phyloP scores from a whole-genome alignment of 2,797 vertebrate genomes.

The Mergus octosetaceus region DNA sequence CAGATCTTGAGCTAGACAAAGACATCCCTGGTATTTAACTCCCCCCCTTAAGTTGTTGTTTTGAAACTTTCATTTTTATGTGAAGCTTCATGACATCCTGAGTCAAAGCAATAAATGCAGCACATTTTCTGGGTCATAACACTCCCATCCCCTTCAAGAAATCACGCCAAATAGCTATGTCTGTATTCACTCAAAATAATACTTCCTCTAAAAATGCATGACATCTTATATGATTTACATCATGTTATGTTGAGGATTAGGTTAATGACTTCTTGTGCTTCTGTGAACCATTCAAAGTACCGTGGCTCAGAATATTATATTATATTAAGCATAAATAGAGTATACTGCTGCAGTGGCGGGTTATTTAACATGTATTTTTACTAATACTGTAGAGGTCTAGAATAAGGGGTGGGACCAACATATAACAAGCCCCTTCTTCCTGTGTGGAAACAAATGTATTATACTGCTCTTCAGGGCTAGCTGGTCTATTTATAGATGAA shows the following conservation, averaged over 20 bases:
- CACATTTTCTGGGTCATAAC: conserved; percentile 71
- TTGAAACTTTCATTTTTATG: conserved; percentile 62
- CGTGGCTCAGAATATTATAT: conserved; percentile 30
- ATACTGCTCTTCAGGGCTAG: not conserved
- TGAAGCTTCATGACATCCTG: conserved; percentile 52
- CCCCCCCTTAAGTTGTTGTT: not conserved
- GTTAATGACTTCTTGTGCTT: conserved; percentile 72
- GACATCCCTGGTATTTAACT: conserved; percentile 41
- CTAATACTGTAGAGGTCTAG: not conserved
- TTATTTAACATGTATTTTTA: conserved; percentile 48
- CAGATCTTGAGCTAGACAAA: conserved; percentile 40
- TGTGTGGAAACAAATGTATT: conserved; percentile 15
- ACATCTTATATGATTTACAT: conserved; percentile 71
- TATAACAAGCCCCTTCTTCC: conserved; percentile 1
- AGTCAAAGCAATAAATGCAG: conserved; percentile 67
- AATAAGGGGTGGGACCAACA: not conserved
- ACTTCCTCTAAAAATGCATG: conserved; percentile 64
- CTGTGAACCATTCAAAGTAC: conserved; percentile 58
- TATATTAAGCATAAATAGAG: conserved; percentile 47
- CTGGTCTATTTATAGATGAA: conserved; percentile 5
- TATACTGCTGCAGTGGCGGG: not conserved
- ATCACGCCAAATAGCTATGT: conserved; percentile 62
- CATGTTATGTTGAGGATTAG: conserved; percentile 64
- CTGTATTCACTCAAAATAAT: conserved; percentile 73
- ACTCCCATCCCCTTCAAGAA: conserved; percentile 67